These are phyloP conservation scores for Perca schrenkii DNA, from an alignment of 2,113 vertebrate genomes.

Conservation along the genomic window DNA sequence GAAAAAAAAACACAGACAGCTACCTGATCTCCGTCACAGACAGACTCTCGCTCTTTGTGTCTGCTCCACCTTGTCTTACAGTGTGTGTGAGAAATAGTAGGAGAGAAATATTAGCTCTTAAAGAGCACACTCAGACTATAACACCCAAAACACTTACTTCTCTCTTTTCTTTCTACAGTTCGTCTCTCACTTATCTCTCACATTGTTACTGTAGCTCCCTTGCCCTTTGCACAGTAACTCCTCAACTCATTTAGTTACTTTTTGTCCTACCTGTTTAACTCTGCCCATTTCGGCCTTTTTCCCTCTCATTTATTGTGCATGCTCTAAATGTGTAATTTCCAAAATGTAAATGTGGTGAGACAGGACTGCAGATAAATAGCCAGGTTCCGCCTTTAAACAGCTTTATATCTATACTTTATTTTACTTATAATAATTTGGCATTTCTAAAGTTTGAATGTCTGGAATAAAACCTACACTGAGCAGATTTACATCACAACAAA, in stretches of 20 bases:
- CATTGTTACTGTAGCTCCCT: neutral
- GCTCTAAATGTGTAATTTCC: neutral
- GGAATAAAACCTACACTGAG: neutral
- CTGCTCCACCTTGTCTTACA: slow-evolving; percentile 40
- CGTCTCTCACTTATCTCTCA: neutral
- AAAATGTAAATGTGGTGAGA: neutral
- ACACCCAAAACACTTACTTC: slow-evolving; percentile 12
- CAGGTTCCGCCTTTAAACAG: neutral
- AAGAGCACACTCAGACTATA: slow-evolving; percentile 21
- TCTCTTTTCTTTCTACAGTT: slow-evolving; percentile 4
- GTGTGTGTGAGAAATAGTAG: slow-evolving; percentile 17
- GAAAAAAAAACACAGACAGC: slow-evolving; percentile 55
- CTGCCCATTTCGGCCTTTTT: neutral
- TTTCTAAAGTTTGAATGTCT: neutral
- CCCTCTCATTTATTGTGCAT: neutral
- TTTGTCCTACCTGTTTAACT: slow-evolving; percentile 8
- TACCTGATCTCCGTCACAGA: slow-evolving; percentile 38
- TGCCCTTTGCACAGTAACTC: neutral
- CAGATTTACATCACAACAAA: neutral
- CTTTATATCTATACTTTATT: neutral
- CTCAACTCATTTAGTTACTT: slow-evolving; percentile 23
- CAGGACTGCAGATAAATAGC: neutral
- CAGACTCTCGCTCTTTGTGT: slow-evolving; percentile 46
- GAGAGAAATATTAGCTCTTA: slow-evolving; percentile 53
- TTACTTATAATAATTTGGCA: neutral